A percentile compares a stretch with the other conserved stretches of the same genome.
These are phyloP conservation scores for Agrotis ipsilon DNA, from an alignment of 2,888 invertebrate species.

Conservation along the genomic window DNA sequence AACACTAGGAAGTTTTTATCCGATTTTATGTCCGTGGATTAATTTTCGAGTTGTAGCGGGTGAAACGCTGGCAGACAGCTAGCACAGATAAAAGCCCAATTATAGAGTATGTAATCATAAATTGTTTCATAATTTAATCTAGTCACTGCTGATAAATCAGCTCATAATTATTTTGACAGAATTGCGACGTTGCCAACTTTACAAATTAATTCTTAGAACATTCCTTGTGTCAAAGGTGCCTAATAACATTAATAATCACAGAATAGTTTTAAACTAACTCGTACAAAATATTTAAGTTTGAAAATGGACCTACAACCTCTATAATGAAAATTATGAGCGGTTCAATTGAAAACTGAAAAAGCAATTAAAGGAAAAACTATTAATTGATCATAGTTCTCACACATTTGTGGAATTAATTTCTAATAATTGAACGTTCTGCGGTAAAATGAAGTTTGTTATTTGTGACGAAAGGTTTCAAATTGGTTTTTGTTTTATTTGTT, in stretches of 20 bases:
- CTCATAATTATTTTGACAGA: too few relatives aligned
- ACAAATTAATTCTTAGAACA: too few relatives aligned
- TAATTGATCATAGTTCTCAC: slow-evolving; percentile 10
- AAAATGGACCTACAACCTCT: not conserved
- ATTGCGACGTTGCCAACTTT: too few relatives aligned
- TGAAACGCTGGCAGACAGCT: too few relatives aligned
- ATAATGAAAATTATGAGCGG: slow-evolving; percentile 6
- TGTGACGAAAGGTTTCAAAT: not conserved
- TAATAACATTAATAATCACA: not conserved
- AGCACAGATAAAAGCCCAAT: too few relatives aligned
- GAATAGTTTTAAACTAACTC: slow-evolving; percentile 3
- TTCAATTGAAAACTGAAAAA: slow-evolving; percentile 1
- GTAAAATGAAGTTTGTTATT: slow-evolving; percentile 1
- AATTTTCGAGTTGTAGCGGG: too few relatives aligned
- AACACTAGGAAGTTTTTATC: too few relatives aligned
- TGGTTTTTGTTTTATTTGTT: not conserved
- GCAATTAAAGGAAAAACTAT: slow-evolving; percentile 31
- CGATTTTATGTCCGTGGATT: too few relatives aligned
- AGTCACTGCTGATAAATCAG: too few relatives aligned
- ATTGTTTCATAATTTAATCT: not conserved
- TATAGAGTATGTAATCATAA: too few relatives aligned
- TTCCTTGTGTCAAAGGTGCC: too few relatives aligned
- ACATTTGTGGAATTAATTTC: slow-evolving; percentile 12
- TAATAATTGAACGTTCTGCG: slow-evolving; percentile 9
- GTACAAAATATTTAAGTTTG: slow-evolving; percentile 8